Evolutionary conservation across 1,140 invertebrate genomes (phyloP).

Genomic region (Archegozetes longisetosus): DNA sequence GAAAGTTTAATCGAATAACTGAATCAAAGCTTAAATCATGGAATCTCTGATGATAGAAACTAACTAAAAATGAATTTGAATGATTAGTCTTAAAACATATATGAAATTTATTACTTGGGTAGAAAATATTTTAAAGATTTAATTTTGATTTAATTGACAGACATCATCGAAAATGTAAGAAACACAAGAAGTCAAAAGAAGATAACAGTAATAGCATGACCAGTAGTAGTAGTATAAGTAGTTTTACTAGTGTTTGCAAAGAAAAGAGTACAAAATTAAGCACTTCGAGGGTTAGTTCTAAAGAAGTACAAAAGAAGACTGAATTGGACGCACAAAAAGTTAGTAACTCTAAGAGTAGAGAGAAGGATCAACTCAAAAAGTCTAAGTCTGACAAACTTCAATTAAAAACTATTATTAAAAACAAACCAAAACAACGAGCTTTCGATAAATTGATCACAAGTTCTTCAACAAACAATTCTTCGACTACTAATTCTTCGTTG

Average conservation of each 20-base stretch:
- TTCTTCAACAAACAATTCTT: too few relatives aligned
- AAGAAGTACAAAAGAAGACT: not conserved
- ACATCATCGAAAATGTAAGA: conserved; percentile 23
- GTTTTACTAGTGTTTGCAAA: not conserved
- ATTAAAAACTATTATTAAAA: not conserved
- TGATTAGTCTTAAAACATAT: too few relatives aligned
- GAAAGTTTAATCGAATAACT: too few relatives aligned
- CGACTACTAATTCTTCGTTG: too few relatives aligned
- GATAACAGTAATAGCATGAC: not conserved
- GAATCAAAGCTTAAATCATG: too few relatives aligned
- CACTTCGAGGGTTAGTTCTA: not conserved
- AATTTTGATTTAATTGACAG: conserved; percentile 42
- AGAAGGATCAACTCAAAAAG: not conserved
- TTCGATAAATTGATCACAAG: not conserved
- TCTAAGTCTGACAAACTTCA: too few relatives aligned
- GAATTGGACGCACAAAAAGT: not conserved
- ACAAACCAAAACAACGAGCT: not conserved
- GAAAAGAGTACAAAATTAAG: not conserved
- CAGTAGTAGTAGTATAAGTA: not conserved
- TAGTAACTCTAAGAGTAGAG: not conserved
- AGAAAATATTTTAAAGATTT: too few relatives aligned
- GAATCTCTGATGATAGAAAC: too few relatives aligned
- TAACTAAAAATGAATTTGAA: too few relatives aligned
- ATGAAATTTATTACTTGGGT: too few relatives aligned
- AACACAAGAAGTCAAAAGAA: conserved; percentile 12